Percentiles rank a stretch among this genome's conserved stretches.
Conservation (phyloP, 1,140 invertebrate genomes). For the Scaptomyza montana region DNA sequence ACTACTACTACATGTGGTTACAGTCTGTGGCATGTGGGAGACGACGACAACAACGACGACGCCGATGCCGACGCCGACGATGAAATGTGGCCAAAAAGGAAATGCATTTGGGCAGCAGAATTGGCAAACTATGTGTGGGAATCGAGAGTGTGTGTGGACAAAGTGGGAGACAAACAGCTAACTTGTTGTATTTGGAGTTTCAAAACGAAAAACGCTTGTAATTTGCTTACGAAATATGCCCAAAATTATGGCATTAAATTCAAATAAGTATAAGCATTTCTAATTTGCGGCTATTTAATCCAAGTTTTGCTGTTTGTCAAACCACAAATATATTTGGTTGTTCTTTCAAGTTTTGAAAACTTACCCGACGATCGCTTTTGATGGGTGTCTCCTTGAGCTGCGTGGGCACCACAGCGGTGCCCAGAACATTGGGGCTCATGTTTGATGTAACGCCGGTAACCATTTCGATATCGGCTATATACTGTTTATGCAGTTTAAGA, state of each 20-base stretch:
- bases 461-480: conserved; percentile 70
- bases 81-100: conserved; percentile 71
- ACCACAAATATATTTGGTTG: conserved; percentile 3
- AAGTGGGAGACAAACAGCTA: conserved; percentile 41
- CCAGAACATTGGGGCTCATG: conserved; percentile 76
- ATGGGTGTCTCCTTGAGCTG: conserved; percentile 74
- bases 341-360: conserved; percentile 32
- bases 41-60: conserved; percentile 18
- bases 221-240: conserved; percentile 33
- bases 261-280: neutral
- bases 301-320: conserved; percentile 5
- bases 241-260: conserved; percentile 3
- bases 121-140: conserved; percentile 47
- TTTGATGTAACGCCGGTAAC: conserved; percentile 79
- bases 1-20: conserved; percentile 3
- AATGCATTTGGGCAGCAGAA: conserved; percentile 73
- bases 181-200: conserved; percentile 21
- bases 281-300: conserved; percentile 19
- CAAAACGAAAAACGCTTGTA: neutral
- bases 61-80: conserved; percentile 18
- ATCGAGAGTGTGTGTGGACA: conserved; percentile 22
- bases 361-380: conserved; percentile 83
- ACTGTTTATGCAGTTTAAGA: conserved; percentile 73
- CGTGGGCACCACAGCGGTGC: conserved; percentile 67
- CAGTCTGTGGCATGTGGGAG: conserved; percentile 66